Conservation (phyloP, 2,113 vertebrate genomes). For the Phasianus colchicus region DNA sequence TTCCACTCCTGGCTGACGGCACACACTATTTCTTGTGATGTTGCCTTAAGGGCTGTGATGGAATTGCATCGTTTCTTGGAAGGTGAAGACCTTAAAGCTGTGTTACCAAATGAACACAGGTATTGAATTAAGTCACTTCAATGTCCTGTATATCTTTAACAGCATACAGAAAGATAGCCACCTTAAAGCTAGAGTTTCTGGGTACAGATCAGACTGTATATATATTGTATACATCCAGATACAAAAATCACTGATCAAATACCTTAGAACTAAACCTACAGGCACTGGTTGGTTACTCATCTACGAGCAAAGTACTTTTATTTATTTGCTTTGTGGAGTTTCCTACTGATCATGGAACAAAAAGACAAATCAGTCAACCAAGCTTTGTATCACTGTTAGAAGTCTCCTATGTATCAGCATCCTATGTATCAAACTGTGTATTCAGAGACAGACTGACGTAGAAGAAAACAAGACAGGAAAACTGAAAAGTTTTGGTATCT, state of each 20-base stretch:
- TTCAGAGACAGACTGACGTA: background rate
- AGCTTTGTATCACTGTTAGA: background rate
- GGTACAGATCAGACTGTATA: background rate
- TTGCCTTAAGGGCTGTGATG: conserved; percentile 90
- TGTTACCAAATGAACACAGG: conserved; percentile 34
- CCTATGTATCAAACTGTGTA: background rate
- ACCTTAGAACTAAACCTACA: background rate
- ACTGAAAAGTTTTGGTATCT: background rate
- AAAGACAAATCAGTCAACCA: background rate
- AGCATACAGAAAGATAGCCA: background rate
- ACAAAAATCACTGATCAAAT: background rate
- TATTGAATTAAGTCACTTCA: background rate
- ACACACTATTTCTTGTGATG: conserved; percentile 93
- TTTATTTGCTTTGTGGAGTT: background rate
- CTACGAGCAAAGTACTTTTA: background rate
- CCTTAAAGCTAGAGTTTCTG: background rate
- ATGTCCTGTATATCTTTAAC: background rate
- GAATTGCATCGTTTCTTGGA: conserved; percentile 93
- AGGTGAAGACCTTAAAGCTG: conserved; percentile 92
- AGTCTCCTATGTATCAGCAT: background rate
- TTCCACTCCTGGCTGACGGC: conserved; percentile 83
- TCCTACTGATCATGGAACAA: background rate
- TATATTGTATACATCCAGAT: background rate
- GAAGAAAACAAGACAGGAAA: background rate
- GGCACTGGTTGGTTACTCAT: background rate